phyloP scores from a whole-genome alignment of 2,113 vertebrate genomes.

The Taurulus bubalis region DNA sequence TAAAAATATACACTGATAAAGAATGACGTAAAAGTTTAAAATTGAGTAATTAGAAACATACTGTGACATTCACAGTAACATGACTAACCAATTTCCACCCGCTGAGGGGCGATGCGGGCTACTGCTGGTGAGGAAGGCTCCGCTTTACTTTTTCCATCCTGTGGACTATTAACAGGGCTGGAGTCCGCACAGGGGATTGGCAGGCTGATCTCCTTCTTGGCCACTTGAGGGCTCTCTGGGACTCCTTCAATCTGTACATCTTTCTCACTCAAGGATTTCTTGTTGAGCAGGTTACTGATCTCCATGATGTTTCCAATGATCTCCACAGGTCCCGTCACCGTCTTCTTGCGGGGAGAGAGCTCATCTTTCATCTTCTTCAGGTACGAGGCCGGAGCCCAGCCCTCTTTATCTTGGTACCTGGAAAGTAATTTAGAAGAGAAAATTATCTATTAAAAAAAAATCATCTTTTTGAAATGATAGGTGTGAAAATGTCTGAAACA shows the following conservation, averaged over 20 bases:
- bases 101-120: slow-evolving; percentile 95
- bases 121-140: slow-evolving; percentile 91
- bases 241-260: slow-evolving; percentile 88
- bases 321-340: slow-evolving; percentile 94
- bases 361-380: slow-evolving; percentile 97
- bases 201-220: slow-evolving; percentile 96
- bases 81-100: slow-evolving; percentile 93
- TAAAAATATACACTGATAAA: not conserved
- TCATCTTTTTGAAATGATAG: not conserved
- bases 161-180: slow-evolving; percentile 73
- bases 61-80: not conserved
- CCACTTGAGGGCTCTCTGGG: slow-evolving; percentile 84
- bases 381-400: slow-evolving; percentile 99
- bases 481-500: not conserved
- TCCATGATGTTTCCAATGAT: slow-evolving; percentile 99
- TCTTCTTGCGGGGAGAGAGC: slow-evolving; percentile 93
- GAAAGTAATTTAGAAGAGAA: not conserved
- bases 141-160: slow-evolving; percentile 88
- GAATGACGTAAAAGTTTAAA: not conserved
- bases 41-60: not conserved
- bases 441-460: not conserved
- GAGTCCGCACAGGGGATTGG: slow-evolving; percentile 89
- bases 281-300: slow-evolving; percentile 98
- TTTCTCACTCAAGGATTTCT: slow-evolving; percentile 92
- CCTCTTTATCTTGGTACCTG: slow-evolving; percentile 97